Evolutionary conservation across 2,888 invertebrate genomes (phyloP).

Genomic region (Teinopalpus imperialis): DNA sequence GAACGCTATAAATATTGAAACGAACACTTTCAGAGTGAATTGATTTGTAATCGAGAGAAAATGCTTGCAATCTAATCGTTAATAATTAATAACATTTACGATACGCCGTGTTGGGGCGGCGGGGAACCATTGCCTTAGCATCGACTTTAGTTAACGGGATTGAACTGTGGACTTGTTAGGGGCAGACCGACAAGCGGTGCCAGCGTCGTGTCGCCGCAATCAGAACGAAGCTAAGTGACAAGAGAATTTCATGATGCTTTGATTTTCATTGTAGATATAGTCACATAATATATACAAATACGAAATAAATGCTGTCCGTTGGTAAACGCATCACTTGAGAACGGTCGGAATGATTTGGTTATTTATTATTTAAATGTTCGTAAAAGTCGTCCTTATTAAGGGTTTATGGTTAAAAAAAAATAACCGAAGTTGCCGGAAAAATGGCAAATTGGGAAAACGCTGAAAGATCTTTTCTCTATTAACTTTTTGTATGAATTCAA

Average conservation of each 20-base stretch:
- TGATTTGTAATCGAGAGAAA: conserved; percentile 33
- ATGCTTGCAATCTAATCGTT: conserved; percentile 27
- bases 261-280: no score
- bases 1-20: conserved; percentile 29
- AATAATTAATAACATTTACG: conserved; percentile 34
- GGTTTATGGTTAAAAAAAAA: no score
- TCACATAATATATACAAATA: no score
- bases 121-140: conserved; percentile 6
- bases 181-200: conserved; percentile 11
- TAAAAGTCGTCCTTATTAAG: no score
- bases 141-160: conserved; percentile 18
- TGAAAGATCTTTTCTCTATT: no score
- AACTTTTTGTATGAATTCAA: no score
- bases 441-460: no score
- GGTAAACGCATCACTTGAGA: no score
- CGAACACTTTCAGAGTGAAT: conserved; percentile 31
- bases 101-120: conserved; percentile 18
- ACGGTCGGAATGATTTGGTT: no score
- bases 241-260: background rate
- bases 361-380: no score
- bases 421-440: no score
- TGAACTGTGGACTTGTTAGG: conserved; percentile 14
- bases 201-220: background rate
- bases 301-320: no score
- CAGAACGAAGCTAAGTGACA: background rate